Evolutionary conservation across 2,888 invertebrate species (phyloP).

Genomic region (Myathropa florea): DNA sequence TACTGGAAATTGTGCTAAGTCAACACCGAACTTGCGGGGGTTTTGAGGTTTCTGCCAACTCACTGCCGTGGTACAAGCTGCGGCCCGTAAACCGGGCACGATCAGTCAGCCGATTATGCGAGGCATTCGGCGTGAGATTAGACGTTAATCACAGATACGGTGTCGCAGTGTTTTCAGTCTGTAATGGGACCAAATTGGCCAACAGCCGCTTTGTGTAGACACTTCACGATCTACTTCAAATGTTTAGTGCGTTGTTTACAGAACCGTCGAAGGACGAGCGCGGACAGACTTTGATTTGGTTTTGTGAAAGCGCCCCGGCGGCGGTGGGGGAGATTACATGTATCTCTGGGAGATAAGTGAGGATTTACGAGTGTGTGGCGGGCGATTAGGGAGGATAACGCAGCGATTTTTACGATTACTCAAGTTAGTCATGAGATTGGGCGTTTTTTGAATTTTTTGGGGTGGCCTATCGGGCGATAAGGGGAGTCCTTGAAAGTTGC

Average conservation of each 20-base stretch:
- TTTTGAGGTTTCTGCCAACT: not conserved
- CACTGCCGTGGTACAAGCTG: not conserved
- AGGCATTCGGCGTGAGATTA: conserved; percentile 40
- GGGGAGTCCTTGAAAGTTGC: not conserved
- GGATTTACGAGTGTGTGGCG: not conserved
- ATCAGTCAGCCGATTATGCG: conserved; percentile 27
- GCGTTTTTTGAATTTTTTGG: not conserved
- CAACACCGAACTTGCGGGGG: not conserved
- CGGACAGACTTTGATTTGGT: not conserved
- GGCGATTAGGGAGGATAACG: not conserved
- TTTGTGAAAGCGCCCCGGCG: not conserved
- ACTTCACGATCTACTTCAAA: not conserved
- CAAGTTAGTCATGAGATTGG: not conserved
- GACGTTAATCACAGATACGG: conserved; percentile 23
- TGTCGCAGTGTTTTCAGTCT: not conserved
- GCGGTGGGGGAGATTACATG: not conserved
- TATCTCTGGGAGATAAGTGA: not conserved
- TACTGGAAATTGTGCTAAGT: conserved; percentile 16
- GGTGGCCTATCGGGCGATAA: not conserved
- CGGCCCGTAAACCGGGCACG: not conserved
- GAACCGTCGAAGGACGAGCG: not conserved
- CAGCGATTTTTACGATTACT: not conserved
- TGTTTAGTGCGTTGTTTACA: not conserved
- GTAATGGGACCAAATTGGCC: not conserved
- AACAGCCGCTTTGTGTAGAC: not conserved